These are phyloP conservation scores for Marmota flaviventris DNA, from an alignment of 2,113 vertebrate species.

Conservation along the genomic window DNA sequence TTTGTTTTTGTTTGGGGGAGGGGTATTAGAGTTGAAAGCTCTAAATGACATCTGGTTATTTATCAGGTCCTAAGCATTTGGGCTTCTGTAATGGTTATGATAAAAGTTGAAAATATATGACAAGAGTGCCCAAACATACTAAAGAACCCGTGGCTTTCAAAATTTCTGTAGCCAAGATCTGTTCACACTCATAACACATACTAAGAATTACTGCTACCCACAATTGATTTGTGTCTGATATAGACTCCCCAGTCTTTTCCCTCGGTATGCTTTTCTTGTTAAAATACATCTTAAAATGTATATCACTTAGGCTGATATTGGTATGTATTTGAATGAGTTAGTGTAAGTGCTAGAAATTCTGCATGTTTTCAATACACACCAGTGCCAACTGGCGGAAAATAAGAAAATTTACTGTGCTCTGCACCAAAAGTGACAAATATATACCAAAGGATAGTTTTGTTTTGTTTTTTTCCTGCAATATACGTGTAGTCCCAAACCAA, in stretches of 20 bases:
- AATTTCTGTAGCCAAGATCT: neutral
- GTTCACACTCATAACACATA: neutral
- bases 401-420: neutral
- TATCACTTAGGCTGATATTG: neutral
- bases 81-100: neutral
- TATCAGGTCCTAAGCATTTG: neutral
- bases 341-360: neutral
- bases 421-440: neutral
- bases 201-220: neutral
- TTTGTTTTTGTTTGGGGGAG: neutral
- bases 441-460: neutral
- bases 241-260: neutral
- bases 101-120: neutral
- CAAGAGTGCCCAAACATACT: neutral
- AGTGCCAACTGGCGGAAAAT: neutral
- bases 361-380: neutral
- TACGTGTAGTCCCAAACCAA: neutral
- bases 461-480: neutral
- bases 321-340: neutral
- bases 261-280: neutral
- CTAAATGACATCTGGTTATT: neutral
- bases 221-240: neutral
- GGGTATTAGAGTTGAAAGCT: neutral
- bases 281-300: neutral
- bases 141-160: neutral